Evolutionary conservation across 2,113 vertebrate genomes (phyloP).

Genomic region (Aix galericulata): DNA sequence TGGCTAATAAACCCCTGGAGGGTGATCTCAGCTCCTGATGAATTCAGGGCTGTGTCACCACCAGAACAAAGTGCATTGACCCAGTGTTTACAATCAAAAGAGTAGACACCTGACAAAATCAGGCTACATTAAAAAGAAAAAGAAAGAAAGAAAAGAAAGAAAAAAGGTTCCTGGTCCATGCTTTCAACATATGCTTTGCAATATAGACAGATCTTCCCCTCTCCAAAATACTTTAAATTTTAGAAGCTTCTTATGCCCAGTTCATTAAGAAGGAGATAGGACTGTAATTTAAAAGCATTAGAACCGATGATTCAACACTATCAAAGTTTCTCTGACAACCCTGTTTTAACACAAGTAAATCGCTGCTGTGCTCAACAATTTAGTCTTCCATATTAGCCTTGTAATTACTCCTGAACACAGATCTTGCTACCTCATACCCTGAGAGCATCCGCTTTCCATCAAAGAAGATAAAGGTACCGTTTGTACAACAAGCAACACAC

Average conservation of each 20-base stretch:
- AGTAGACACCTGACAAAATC: neutral
- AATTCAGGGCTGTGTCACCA: neutral
- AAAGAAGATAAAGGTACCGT: neutral
- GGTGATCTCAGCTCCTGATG: neutral
- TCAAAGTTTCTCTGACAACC: neutral
- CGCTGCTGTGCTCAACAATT: neutral
- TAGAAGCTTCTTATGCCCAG: neutral
- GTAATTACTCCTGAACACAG: neutral
- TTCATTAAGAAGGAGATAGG: neutral
- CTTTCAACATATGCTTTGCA: neutral
- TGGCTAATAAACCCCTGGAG: neutral
- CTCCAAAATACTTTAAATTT: neutral
- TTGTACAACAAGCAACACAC: neutral
- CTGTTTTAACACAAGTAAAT: neutral
- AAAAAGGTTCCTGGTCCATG: neutral
- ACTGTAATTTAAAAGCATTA: neutral
- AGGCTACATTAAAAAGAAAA: neutral
- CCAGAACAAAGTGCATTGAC: neutral
- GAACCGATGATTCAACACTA: neutral
- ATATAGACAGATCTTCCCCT: neutral
- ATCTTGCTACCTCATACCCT: neutral
- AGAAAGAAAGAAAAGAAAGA: neutral
- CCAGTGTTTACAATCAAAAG: neutral
- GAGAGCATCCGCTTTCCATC: neutral
- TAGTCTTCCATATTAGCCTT: neutral